phyloP scores from a whole-genome alignment of 2,888 invertebrate genomes.

The Lasiommata megera region DNA sequence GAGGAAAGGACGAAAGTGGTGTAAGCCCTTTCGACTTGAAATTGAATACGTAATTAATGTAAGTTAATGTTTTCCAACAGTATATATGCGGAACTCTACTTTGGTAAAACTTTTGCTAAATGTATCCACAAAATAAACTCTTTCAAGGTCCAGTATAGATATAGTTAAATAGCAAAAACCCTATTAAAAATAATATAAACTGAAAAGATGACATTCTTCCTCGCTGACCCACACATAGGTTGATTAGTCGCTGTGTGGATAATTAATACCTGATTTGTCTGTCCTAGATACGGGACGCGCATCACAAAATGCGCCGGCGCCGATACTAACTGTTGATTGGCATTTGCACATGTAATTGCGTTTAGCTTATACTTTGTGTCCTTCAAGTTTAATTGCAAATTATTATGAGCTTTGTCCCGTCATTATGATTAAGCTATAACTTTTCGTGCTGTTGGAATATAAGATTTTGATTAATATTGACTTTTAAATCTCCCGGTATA shows the following conservation, averaged over 20 bases:
- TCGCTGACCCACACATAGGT: constrained; percentile 48
- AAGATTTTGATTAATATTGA: background rate
- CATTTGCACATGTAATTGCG: constrained; percentile 55
- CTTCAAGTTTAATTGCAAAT: constrained; percentile 16
- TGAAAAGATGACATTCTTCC: constrained; percentile 28
- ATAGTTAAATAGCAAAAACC: background rate
- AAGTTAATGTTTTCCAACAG: no score
- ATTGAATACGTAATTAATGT: no score
- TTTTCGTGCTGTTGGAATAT: background rate
- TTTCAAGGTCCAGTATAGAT: background rate
- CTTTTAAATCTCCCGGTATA: background rate
- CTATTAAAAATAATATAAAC: background rate
- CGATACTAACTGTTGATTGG: constrained; percentile 72
- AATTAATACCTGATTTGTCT: constrained; percentile 74
- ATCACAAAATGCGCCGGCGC: constrained; percentile 73
- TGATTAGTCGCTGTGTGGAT: constrained; percentile 61
- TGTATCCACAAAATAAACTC: background rate
- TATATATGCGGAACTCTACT: no score
- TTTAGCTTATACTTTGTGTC: constrained; percentile 27
- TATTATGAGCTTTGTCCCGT: constrained; percentile 11
- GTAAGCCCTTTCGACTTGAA: background rate
- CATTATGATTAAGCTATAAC: background rate
- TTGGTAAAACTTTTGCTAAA: no score
- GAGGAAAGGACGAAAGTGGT: background rate
- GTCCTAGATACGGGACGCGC: constrained; percentile 74